Conservation (phyloP, 2,888 invertebrate genomes). For the Crossocerus cetratus region DNA sequence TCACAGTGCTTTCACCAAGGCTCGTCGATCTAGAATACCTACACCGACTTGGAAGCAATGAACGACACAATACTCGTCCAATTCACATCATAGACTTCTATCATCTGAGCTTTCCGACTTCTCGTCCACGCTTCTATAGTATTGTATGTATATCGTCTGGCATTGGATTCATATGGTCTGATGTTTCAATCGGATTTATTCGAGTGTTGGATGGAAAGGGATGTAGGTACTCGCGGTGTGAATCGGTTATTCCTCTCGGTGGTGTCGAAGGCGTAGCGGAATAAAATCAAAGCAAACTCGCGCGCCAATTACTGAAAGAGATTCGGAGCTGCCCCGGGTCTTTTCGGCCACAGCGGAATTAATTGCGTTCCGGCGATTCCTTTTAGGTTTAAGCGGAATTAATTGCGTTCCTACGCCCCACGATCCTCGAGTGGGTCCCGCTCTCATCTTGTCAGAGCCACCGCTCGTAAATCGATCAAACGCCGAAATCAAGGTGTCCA, state of each 20-base stretch:
- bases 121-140: too few relatives aligned
- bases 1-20: conserved; percentile 21
- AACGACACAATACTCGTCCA: conserved; percentile 26
- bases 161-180: too few relatives aligned
- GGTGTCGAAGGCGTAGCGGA: conserved; percentile 5
- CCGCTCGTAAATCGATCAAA: conserved; percentile 66
- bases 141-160: too few relatives aligned
- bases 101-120: conserved; percentile 17
- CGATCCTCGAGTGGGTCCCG: conserved; percentile 30
- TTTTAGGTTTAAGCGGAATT: conserved; percentile 56
- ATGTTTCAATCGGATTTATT: too few relatives aligned
- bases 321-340: conserved; percentile 35
- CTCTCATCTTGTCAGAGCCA: conserved; percentile 36
- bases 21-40: conserved; percentile 30
- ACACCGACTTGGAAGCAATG: background rate
- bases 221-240: background rate
- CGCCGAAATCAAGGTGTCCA: conserved; percentile 56
- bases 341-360: conserved; percentile 48
- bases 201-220: background rate
- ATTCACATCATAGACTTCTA: conserved; percentile 37
- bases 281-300: conserved; percentile 37
- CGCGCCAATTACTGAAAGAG: conserved; percentile 53
- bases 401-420: conserved; percentile 56
- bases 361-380: conserved; percentile 55
- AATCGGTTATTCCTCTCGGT: conserved; percentile 7